Conservation (phyloP, 2,113 vertebrate genomes). For the Indri indri region DNA sequence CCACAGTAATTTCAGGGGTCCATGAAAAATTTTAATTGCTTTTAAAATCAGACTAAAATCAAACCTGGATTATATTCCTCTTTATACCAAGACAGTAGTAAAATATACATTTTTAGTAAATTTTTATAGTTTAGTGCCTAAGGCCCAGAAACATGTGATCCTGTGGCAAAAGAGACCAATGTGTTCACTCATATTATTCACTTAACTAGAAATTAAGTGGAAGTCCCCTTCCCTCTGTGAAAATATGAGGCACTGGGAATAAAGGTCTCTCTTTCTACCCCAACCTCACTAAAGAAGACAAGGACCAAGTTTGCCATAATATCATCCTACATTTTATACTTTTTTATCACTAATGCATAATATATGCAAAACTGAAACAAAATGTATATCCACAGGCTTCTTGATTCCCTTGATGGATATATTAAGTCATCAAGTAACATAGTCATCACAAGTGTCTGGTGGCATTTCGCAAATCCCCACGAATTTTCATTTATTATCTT, state of each 20-base stretch:
- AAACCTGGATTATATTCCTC: neutral
- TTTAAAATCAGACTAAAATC: slow-evolving; percentile 16
- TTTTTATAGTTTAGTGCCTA: neutral
- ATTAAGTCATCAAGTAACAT: neutral
- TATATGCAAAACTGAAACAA: neutral
- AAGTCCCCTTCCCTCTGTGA: neutral
- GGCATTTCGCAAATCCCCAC: neutral
- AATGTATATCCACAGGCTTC: neutral
- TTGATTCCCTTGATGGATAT: neutral
- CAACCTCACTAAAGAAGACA: neutral
- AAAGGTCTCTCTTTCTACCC: neutral
- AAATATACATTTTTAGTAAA: neutral
- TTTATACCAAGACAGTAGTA: neutral
- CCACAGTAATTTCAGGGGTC: neutral
- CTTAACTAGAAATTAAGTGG: neutral
- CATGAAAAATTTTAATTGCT: neutral
- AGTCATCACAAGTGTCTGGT: neutral
- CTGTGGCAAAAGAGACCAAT: neutral
- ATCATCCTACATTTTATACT: neutral
- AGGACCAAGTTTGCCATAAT: neutral
- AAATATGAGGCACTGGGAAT: neutral
- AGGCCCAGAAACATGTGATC: neutral
- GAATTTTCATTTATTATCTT: neutral
- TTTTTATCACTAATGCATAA: neutral
- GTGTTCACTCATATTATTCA: neutral